Evolutionary conservation across 2,113 vertebrate genomes (phyloP), one percentile per base, ranked within the genome.

Genomic region (Anguilla rostrata): DNA sequence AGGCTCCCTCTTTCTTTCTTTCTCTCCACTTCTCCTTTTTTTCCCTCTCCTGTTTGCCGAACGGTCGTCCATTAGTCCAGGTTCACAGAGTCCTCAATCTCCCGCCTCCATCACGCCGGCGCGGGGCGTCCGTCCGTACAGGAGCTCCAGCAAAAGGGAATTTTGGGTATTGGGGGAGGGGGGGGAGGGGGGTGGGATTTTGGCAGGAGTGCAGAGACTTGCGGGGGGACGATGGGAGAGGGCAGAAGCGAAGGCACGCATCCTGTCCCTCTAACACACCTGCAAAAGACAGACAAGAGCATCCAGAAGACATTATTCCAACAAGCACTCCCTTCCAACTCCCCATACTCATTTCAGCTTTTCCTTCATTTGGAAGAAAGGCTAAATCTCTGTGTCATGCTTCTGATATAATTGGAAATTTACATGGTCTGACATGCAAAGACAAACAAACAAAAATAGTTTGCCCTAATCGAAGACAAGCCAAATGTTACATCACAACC

Each of bases 231-330:
- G 93, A 98, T 97, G 98, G 97, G 95, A 96, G 94, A 96, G 97
- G 96, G 97, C 96, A 98, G 96, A 97, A 97, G 98, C 99, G 97
- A 99, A 99, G 98, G 98, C 98, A 98, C 98, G 96, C 97, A 94
- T 97, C 97, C 98, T 12, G 71, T 34, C 71, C 71, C 71, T 75
- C 71, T 75, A 75, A 34, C 71, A 75, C n/a, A 75, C 71, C 71
- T 75, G 71, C 71, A 9, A n/a, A 26, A 4, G 26, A 75, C 20
- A 75, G 71, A 75, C 5, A 34, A n/a, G 60, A 26, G 18, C 60
- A 8, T 26, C 4, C 20, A 26, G 18, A 66, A 26, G 4, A 66
- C 18, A 18, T 9, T 60, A 60, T 8, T 66, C 60, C 60, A 26
- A 11, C 60, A 22, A 26, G 20, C 16, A 66, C 8, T 22, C 60